Percentiles rank a stretch among this genome's conserved stretches.
These are phyloP conservation scores for Cyrtonyx montezumae DNA, from an alignment of 2,113 vertebrate species.

Conservation along the genomic window DNA sequence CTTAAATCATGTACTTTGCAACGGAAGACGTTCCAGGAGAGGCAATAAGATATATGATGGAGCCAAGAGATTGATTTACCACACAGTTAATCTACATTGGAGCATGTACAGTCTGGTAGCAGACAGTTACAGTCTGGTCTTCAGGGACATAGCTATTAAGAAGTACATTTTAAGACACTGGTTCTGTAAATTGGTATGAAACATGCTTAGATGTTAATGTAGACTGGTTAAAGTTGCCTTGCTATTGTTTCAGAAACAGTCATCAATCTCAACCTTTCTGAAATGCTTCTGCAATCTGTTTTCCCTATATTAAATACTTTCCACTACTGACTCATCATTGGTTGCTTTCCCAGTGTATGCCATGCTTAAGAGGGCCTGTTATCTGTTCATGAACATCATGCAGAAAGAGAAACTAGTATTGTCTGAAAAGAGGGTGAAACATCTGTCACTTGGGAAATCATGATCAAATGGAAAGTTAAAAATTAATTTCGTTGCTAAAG, in stretches of 20 bases:
- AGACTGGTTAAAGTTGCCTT: background rate
- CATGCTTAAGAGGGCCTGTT: slow-evolving; percentile 2
- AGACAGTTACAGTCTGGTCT: background rate
- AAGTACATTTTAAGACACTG: background rate
- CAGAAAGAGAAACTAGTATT: background rate
- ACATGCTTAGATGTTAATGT: background rate
- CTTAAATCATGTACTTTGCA: background rate
- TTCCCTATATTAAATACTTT: slow-evolving; percentile 59
- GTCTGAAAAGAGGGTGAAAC: background rate
- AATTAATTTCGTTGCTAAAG: background rate
- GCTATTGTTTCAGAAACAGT: background rate
- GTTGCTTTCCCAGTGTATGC: slow-evolving; percentile 37
- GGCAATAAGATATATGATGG: background rate
- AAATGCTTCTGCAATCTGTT: slow-evolving; percentile 49
- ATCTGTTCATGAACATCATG: slow-evolving; percentile 28
- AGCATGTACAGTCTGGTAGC: background rate
- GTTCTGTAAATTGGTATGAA: background rate
- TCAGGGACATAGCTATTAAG: background rate
- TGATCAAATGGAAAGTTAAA: background rate
- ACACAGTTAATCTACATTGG: background rate
- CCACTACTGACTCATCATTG: slow-evolving; percentile 59
- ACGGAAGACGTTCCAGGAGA: background rate
- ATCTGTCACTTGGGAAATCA: background rate
- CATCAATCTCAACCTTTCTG: slow-evolving; percentile 17
- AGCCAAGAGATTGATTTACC: background rate